Percentiles rank a stretch among this genome's conserved stretches.
These are phyloP conservation scores for Drosophila bocki DNA, from an alignment of 1,140 invertebrate species.

Conservation along the genomic window DNA sequence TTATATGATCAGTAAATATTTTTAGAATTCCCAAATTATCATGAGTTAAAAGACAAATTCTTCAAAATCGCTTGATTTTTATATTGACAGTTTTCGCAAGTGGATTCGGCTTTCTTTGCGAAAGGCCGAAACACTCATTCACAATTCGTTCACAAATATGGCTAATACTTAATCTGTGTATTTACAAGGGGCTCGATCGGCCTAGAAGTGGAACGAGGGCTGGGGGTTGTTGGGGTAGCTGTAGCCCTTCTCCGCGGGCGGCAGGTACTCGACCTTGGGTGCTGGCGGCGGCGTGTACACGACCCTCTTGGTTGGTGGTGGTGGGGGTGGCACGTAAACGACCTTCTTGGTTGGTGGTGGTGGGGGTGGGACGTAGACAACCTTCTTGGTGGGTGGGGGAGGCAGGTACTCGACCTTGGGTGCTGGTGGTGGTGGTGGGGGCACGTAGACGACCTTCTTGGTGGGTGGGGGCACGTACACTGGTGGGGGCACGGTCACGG, in stretches of 20 bases:
- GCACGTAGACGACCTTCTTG: conserved; percentile 16
- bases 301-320: conserved; percentile 35
- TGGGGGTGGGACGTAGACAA: conserved; percentile 21
- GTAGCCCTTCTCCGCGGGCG: conserved; percentile 59
- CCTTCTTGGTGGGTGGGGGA: conserved; percentile 29
- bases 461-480: conserved; percentile 23
- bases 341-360: conserved; percentile 38
- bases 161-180: conserved; percentile 73
- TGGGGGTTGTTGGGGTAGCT: conserved; percentile 81
- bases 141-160: conserved; percentile 48
- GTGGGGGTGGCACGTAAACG: conserved; percentile 29
- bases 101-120: conserved; percentile 38
- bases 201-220: conserved; percentile 75
- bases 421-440: conserved; percentile 23
- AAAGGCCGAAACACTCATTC: conserved; percentile 42
- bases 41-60: background rate
- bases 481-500: conserved; percentile 1
- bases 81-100: conserved; percentile 45
- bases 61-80: conserved; percentile 43
- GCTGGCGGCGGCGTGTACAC: conserved; percentile 39
- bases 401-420: conserved; percentile 39
- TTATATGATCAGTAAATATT: background rate
- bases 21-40: background rate
- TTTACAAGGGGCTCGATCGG: conserved; percentile 47
- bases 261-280: conserved; percentile 43